phyloP scores from a whole-genome alignment of 2,113 vertebrate species.

The Aegotheles bennettii region DNA sequence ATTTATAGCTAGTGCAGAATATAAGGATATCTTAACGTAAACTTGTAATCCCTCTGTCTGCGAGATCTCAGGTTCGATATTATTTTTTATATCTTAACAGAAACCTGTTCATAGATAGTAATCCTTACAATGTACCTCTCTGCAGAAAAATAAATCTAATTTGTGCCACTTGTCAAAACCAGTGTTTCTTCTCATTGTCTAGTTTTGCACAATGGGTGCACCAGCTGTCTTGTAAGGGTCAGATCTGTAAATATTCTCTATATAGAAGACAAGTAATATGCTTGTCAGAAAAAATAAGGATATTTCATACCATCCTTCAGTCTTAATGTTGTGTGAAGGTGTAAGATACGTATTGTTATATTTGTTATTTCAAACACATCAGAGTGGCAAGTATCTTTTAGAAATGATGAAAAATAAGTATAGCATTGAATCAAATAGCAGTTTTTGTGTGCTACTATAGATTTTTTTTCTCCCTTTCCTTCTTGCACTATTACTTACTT shows the following conservation, averaged over 20 bases:
- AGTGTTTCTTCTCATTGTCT: not conserved
- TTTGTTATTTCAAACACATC: not conserved
- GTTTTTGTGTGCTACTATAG: accelerated
- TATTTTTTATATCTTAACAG: not conserved
- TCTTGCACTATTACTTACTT: not conserved
- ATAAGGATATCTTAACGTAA: not conserved
- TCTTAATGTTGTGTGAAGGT: not conserved
- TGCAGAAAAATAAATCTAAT: not conserved
- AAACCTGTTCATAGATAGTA: not conserved
- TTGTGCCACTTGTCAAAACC: not conserved
- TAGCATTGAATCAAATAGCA: not conserved
- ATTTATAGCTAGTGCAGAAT: not conserved
- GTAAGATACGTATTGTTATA: not conserved
- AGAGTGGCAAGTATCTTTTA: not conserved
- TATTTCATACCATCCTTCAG: not conserved
- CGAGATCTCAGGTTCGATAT: not conserved
- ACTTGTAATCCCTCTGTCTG: not conserved
- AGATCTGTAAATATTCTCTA: not conserved
- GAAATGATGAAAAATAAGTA: not conserved
- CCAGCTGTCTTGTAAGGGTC: not conserved
- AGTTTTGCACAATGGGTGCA: accelerated
- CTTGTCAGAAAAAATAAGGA: not conserved
- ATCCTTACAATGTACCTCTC: not conserved
- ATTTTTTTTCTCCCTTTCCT: not conserved
- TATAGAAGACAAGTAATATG: not conserved